Evolutionary conservation across 1,140 invertebrate species (phyloP).

Genomic region (Pristionchus pacificus): DNA sequence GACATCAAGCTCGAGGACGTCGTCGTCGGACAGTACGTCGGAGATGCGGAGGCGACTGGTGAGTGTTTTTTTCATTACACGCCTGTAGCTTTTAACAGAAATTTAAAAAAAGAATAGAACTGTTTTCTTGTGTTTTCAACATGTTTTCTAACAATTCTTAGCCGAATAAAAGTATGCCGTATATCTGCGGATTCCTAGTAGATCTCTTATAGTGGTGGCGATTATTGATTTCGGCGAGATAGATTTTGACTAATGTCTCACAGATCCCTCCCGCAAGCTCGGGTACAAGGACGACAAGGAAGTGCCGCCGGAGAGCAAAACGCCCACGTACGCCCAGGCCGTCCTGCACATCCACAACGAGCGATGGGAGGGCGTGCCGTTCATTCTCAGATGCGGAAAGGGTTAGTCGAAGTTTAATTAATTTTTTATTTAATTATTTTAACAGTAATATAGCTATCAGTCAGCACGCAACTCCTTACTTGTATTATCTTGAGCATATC

Average conservation of each 20-base stretch:
- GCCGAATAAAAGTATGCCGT: no score
- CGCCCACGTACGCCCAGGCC: slow-evolving; percentile 85
- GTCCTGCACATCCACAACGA: slow-evolving; percentile 84
- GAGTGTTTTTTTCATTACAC: slow-evolving; percentile 1
- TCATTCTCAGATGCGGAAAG: slow-evolving; percentile 91
- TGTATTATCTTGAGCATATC: no score
- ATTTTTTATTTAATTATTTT: no score
- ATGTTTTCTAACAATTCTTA: no score
- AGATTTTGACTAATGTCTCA: background rate
- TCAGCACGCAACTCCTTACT: no score
- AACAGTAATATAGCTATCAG: no score
- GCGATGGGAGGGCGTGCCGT: slow-evolving; percentile 94
- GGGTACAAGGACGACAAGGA: slow-evolving; percentile 91
- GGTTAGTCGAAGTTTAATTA: no score
- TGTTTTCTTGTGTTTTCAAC: background rate
- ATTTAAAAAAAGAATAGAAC: slow-evolving; percentile 2
- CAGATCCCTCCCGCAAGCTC: slow-evolving; percentile 44
- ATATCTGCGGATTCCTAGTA: no score
- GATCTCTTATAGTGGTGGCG: no score
- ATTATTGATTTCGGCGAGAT: no score
- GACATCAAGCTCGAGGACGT: slow-evolving; percentile 75
- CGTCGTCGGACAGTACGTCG: slow-evolving; percentile 93
- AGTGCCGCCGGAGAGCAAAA: slow-evolving; percentile 78
- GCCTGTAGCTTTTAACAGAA: slow-evolving; percentile 13
- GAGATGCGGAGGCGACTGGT: slow-evolving; percentile 71